These are phyloP conservation scores for Tonatia bakeri DNA, from an alignment of 2,113 vertebrate genomes.

Conservation along the genomic window DNA sequence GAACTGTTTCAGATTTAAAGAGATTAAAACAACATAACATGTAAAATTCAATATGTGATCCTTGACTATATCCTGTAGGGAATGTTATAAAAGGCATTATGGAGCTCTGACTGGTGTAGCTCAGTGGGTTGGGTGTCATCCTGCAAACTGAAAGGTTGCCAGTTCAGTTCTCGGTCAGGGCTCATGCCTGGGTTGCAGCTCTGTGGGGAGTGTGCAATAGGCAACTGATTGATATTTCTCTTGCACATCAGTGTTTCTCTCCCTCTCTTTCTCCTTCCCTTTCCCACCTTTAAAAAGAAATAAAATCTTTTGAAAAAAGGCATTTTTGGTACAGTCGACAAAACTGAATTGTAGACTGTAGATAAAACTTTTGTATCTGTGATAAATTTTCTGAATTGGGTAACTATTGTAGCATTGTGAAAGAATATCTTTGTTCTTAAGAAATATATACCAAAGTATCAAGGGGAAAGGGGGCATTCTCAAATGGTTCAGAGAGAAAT, in stretches of 20 bases:
- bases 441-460: not conserved
- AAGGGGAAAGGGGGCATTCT: not conserved
- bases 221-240: no score
- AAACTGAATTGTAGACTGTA: not conserved
- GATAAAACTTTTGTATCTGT: not conserved
- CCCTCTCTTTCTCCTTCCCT: no score
- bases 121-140: no score
- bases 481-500: not conserved
- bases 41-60: not conserved
- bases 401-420: not conserved
- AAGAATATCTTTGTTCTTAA: not conserved
- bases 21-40: not conserved
- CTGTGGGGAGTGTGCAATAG: no score
- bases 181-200: no score
- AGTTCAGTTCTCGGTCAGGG: no score
- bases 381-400: constrained; percentile 6
- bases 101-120: not conserved
- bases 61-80: not conserved
- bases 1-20: constrained; percentile 24
- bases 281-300: no score
- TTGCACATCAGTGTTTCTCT: no score
- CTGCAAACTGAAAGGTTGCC: no score
- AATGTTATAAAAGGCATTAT: not conserved
- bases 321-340: not conserved
- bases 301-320: no score